Evolutionary conservation across 2,888 invertebrate genomes (phyloP).

Genomic region (Brachyptera risi): DNA sequence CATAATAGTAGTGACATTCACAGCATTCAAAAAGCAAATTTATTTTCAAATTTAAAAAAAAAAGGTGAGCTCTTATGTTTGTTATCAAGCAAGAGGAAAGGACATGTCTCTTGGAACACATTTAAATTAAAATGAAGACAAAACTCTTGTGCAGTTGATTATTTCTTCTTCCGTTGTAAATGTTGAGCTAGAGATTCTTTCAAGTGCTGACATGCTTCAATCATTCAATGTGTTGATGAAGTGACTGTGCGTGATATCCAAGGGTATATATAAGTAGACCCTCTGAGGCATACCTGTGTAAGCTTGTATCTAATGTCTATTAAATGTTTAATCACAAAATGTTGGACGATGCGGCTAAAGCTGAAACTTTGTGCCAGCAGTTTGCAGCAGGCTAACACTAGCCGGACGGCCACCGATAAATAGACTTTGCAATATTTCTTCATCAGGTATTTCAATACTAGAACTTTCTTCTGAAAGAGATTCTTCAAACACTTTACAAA

Average conservation of each 20-base stretch:
- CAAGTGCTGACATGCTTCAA: slow-evolving; percentile 16
- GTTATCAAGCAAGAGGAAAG: too few species aligned
- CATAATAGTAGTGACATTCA: too few species aligned
- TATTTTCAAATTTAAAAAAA: too few species aligned
- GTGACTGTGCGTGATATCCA: slow-evolving; percentile 8
- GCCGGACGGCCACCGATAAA: slow-evolving; percentile 30
- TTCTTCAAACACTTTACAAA: slow-evolving; percentile 46
- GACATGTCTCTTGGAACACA: too few species aligned
- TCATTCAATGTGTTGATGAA: background rate
- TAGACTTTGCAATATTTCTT: slow-evolving; percentile 27
- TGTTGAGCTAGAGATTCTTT: background rate
- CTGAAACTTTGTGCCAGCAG: slow-evolving; percentile 18
- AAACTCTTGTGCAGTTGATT: background rate
- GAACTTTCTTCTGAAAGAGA: slow-evolving; percentile 31
- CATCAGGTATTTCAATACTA: slow-evolving; percentile 27
- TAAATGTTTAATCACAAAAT: too few species aligned
- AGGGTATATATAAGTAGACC: background rate
- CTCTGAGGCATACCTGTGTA: slow-evolving; percentile 6
- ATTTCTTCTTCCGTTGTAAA: background rate
- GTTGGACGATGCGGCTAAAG: too few species aligned
- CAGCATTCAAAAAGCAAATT: too few species aligned
- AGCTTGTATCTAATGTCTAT: background rate
- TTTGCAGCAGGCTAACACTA: slow-evolving; percentile 29
- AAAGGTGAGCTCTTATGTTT: too few species aligned
- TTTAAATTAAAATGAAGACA: too few species aligned